phyloP scores from a whole-genome alignment of 2,888 invertebrate species.

The Conistra vaccinii region DNA sequence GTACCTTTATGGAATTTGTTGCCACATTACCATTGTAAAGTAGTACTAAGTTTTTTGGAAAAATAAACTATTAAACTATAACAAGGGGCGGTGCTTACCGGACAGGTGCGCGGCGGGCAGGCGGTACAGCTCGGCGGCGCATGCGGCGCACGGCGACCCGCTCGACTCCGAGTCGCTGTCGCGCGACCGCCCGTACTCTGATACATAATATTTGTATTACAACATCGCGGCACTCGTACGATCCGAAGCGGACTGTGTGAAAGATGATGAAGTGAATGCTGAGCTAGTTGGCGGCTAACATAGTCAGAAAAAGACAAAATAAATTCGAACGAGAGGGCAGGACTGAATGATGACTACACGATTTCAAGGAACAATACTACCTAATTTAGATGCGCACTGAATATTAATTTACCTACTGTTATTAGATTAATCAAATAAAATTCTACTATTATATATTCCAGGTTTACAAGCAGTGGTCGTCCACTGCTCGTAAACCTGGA shows the following conservation, averaged over 20 bases:
- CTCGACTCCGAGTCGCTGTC: slow-evolving; percentile 86
- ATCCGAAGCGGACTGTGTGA: too few relatives aligned
- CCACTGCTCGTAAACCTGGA: too few relatives aligned
- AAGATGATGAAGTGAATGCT: background rate
- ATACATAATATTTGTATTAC: background rate
- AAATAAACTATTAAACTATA: too few relatives aligned
- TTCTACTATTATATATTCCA: too few relatives aligned
- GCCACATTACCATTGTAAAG: too few relatives aligned
- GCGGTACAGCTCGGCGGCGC: slow-evolving; percentile 80
- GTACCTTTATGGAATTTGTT: too few relatives aligned
- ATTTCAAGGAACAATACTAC: background rate
- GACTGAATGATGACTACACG: background rate
- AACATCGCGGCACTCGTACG: background rate
- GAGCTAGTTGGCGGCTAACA: background rate
- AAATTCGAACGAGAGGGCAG: background rate
- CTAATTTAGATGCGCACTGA: background rate
- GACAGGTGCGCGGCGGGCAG: slow-evolving; percentile 76
- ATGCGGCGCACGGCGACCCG: slow-evolving; percentile 85
- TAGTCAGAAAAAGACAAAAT: background rate
- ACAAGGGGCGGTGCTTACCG: slow-evolving; percentile 60
- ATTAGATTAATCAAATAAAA: background rate
- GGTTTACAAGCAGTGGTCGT: too few relatives aligned
- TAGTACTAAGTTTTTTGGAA: too few relatives aligned
- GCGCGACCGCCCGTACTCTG: slow-evolving; percentile 74
- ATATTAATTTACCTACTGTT: background rate